Conservation (phyloP, 2,797 vertebrate genomes). For the Dryobates pubescens region DNA sequence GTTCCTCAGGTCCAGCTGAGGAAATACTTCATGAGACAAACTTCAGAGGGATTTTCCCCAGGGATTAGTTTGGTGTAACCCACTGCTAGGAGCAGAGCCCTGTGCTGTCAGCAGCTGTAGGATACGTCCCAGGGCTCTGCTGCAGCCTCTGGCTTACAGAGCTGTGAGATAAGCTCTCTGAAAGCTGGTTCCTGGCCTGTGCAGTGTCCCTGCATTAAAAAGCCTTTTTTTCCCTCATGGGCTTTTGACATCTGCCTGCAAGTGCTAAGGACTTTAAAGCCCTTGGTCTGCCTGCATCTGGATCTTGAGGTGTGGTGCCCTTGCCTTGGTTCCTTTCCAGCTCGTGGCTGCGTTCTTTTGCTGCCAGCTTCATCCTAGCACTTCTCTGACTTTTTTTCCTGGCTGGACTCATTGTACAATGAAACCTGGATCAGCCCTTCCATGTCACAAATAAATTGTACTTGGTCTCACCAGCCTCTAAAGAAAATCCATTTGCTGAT, state of each 20-base stretch:
- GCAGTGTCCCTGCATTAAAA: background rate
- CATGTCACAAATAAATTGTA: background rate
- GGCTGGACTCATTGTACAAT: background rate
- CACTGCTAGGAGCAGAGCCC: background rate
- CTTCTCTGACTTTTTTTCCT: background rate
- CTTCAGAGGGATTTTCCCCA: background rate
- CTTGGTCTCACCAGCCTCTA: background rate
- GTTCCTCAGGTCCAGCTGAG: no score
- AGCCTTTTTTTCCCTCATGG: background rate
- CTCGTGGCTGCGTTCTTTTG: accelerated
- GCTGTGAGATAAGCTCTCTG: background rate
- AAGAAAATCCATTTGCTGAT: background rate
- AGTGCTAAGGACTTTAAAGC: background rate
- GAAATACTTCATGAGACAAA: background rate
- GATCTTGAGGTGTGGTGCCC: accelerated
- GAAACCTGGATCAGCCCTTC: background rate
- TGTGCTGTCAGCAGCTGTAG: background rate
- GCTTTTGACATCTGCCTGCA: background rate
- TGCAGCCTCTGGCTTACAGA: background rate
- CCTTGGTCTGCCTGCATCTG: background rate
- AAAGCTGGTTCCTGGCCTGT: background rate
- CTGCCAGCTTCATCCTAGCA: background rate
- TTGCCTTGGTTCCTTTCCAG: background rate
- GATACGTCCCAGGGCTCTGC: background rate
- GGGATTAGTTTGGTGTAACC: background rate